Base-by-base conservation (phyloP, 2,113 vertebrate genomes). In the Xerus inauris region DNA sequence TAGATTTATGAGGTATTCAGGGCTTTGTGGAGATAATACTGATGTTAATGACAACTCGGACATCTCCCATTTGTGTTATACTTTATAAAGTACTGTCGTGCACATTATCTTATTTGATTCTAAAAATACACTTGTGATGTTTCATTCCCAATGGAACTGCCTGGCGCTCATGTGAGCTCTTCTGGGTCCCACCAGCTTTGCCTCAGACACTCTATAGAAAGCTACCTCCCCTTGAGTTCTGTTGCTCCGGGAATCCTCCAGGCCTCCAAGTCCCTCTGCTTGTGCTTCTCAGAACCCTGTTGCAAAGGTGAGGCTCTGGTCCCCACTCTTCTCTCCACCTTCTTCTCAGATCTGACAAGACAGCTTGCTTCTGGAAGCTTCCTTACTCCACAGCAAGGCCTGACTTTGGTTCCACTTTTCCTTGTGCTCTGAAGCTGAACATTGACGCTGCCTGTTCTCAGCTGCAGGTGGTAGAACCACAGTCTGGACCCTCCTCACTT, bases 101-200 rank as follows among this genome's bases (percentile, higher is more conserved):
- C 26, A 12, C 51, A 89, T 67, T 24, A 64, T 45, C 42, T 84
- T 84, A 42, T 76, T 92, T 80, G 65, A 88, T 81, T 87, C 73
- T 73, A 51, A 95, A 95, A 94, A 59, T 71, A 67, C 14, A 69
- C 59, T 73, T 65, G 47, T 32, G 22, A 86, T 82, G 64, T 20
- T 86, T 32, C 94, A 62, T 42, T 95, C 71, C 82, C 22, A 54
- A 71, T n/a, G 49, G 69, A 95, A 57, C 38, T 38, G 85, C 67
- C 69, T 51, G 35, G 45, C 85, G 54, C 85, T 19, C 19, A 1
- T 22, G 54, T 40, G 20, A 57, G 30, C n/a, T n/a, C 49, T 10
- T 47, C 19, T 28, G 20, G 28, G 26, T 92, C 77, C 73, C 82
- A 75, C 4, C 0, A 62, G 72, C 81, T 77, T 22, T 35, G 38